Evolutionary conservation across 2,113 vertebrate species (phyloP).

Genomic region (Corydoras sp.): DNA sequence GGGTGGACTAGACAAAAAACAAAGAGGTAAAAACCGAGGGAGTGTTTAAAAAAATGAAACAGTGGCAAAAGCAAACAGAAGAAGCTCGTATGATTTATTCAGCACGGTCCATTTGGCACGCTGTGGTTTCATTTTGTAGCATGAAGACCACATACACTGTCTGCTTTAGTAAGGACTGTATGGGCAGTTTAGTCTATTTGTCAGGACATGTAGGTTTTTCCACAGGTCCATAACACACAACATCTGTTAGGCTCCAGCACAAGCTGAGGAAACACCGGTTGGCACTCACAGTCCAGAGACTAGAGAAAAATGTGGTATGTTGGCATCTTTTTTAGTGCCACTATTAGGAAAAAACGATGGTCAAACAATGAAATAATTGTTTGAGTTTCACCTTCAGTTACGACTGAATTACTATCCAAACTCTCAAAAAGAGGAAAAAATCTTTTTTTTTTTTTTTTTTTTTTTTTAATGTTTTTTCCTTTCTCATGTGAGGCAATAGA

Average conservation of each 20-base stretch:
- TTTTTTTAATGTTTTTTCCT: slow-evolving; percentile 22
- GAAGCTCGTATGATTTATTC: slow-evolving; percentile 18
- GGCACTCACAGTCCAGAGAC: slow-evolving; percentile 45
- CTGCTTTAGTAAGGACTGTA: slow-evolving; percentile 33
- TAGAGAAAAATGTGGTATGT: slow-evolving; percentile 45
- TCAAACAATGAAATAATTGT: slow-evolving; percentile 64
- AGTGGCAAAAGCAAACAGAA: slow-evolving; percentile 27
- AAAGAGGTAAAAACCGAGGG: background rate
- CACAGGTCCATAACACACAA: slow-evolving; percentile 42
- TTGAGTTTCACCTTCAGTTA: slow-evolving; percentile 49
- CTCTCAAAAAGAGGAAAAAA: slow-evolving; percentile 58
- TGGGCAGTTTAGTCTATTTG: slow-evolving; percentile 34
- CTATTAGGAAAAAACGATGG: slow-evolving; percentile 46
- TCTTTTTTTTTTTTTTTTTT: slow-evolving; percentile 46
- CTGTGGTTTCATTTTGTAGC: slow-evolving; percentile 22
- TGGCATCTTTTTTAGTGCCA: slow-evolving; percentile 58
- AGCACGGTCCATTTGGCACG: background rate
- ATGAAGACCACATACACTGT: slow-evolving; percentile 27
- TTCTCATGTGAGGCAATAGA: slow-evolving; percentile 53
- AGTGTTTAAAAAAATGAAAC: background rate
- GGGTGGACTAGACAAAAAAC: background rate
- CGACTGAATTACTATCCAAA: slow-evolving; percentile 58
- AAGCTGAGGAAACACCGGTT: slow-evolving; percentile 53
- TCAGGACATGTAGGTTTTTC: slow-evolving; percentile 37
- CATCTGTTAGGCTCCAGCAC: slow-evolving; percentile 51